Conservation (phyloP, 2,888 invertebrate genomes). For the Fragum fragum region DNA sequence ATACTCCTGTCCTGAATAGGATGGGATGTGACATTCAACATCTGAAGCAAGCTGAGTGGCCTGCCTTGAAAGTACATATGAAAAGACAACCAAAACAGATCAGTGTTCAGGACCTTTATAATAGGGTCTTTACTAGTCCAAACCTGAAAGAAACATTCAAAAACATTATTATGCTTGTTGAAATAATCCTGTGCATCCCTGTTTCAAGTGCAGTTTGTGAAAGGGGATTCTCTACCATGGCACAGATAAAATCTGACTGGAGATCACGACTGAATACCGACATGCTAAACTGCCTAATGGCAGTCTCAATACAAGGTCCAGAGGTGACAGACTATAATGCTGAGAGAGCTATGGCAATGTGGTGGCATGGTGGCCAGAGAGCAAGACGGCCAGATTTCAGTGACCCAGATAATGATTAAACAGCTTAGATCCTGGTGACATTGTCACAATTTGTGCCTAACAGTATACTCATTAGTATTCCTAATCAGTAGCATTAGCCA, state of each 20-base stretch:
- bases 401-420: slow-evolving; percentile 12
- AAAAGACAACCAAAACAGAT: slow-evolving; percentile 21
- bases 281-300: slow-evolving; percentile 57
- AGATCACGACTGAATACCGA: slow-evolving; percentile 46
- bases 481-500: slow-evolving; percentile 2
- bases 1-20: slow-evolving; percentile 30
- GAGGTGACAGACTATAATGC: slow-evolving; percentile 44
- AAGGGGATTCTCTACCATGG: slow-evolving; percentile 64
- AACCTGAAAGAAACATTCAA: slow-evolving; percentile 30
- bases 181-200: slow-evolving; percentile 51
- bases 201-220: no score
- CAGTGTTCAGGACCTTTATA: slow-evolving; percentile 19
- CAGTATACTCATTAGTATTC: background rate
- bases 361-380: slow-evolving; percentile 62
- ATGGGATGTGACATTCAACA: slow-evolving; percentile 38
- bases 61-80: slow-evolving; percentile 41
- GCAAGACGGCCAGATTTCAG: slow-evolving; percentile 51
- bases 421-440: background rate
- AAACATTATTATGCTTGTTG: slow-evolving; percentile 43
- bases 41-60: slow-evolving; percentile 40
- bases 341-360: slow-evolving; percentile 44
- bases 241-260: slow-evolving; percentile 65
- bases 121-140: slow-evolving; percentile 33
- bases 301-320: slow-evolving; percentile 53
- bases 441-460: no score